These are phyloP conservation scores for Xiphorhynchus erythropygius DNA, from an alignment of 2,797 vertebrate genomes.

Conservation along the genomic window DNA sequence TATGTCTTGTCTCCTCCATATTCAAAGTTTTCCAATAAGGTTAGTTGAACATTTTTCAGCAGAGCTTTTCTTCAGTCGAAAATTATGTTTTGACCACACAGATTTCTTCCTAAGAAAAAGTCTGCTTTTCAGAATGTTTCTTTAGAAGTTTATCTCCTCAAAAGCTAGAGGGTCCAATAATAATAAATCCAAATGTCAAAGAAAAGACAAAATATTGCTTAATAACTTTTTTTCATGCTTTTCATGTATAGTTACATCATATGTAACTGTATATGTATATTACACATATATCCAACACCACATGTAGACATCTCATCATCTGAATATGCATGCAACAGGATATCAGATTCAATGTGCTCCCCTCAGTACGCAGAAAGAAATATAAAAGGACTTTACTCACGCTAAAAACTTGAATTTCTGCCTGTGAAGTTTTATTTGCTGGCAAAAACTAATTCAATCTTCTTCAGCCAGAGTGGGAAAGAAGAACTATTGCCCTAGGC, in stretches of 20 bases:
- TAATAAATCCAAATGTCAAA: neutral
- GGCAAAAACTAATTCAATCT: neutral
- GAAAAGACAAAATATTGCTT: neutral
- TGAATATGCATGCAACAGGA: neutral
- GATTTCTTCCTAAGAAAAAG: neutral
- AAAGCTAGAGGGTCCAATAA: neutral
- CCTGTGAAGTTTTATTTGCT: neutral
- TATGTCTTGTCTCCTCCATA: neutral
- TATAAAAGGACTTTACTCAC: neutral
- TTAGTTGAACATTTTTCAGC: neutral
- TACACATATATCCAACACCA: neutral
- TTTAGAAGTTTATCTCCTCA: neutral
- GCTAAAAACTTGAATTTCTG: neutral
- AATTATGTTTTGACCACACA: neutral
- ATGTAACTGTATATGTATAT: neutral
- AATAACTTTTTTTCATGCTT: neutral
- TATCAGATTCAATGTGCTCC: neutral
- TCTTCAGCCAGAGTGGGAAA: neutral
- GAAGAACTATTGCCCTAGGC: neutral
- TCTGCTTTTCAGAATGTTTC: neutral
- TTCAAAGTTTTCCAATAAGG: neutral
- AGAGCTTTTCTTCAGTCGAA: neutral
- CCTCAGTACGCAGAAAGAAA: neutral
- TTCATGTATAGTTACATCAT: fast-evolving
- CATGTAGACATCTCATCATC: neutral